phyloP scores from a whole-genome alignment of 2,888 invertebrate genomes.

The Schizotus pectinicornis region DNA sequence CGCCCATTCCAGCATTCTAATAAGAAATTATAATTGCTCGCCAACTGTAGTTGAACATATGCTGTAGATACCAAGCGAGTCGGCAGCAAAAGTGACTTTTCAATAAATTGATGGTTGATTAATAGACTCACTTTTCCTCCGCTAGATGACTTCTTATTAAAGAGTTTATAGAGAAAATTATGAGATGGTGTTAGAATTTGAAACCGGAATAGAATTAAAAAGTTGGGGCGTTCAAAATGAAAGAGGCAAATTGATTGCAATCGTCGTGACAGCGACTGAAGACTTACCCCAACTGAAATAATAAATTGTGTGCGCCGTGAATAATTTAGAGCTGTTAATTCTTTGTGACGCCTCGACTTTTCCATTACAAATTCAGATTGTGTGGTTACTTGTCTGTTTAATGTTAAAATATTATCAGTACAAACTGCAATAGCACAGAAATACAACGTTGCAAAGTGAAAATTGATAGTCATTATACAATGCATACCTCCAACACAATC shows the following conservation, averaged over 20 bases:
- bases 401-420: not conserved
- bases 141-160: not conserved
- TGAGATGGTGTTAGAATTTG: conserved; percentile 30
- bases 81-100: no score
- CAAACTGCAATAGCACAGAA: not conserved
- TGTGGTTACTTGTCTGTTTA: no score
- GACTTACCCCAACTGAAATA: conserved; percentile 40
- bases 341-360: conserved; percentile 21
- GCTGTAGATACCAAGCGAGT: no score
- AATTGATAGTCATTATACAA: no score
- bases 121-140: no score
- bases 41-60: no score
- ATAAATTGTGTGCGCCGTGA: conserved; percentile 45
- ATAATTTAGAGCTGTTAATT: conserved; percentile 45
- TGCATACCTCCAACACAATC: no score
- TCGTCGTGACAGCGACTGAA: conserved; percentile 39
- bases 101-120: no score
- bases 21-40: no score
- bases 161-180: conserved; percentile 11
- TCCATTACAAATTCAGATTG: conserved; percentile 11
- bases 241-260: conserved; percentile 49
- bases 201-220: conserved; percentile 34
- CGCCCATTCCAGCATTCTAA: no score
- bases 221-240: conserved; percentile 29
- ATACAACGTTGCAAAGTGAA: not conserved